Evolutionary conservation across 1,140 invertebrate genomes (phyloP).

Genomic region (Ceratina japonica): DNA sequence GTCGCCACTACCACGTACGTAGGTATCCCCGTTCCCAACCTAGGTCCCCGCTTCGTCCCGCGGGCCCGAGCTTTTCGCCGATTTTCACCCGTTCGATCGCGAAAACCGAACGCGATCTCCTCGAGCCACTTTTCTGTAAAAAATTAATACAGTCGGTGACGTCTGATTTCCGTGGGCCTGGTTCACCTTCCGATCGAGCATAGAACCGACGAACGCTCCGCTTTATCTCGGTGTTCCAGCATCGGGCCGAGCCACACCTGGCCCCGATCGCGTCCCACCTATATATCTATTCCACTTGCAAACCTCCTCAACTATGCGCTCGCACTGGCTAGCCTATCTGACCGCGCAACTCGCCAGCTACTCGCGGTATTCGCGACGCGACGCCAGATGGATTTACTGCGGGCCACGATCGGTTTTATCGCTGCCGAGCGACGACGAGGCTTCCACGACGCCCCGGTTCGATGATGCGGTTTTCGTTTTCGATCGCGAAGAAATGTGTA

Average conservation of each 20-base stretch:
- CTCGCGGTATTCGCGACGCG: constrained; percentile 38
- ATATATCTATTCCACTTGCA: constrained; percentile 70
- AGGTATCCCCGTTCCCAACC: not conserved
- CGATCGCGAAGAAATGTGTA: no score
- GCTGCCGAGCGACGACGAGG: not conserved
- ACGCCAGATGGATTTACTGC: constrained; percentile 42
- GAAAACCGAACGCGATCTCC: not conserved
- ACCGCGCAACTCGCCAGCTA: constrained; percentile 30
- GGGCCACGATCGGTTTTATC: constrained; percentile 33
- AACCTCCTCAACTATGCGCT: constrained; percentile 45
- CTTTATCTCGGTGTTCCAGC: constrained; percentile 34
- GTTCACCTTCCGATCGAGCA: not conserved
- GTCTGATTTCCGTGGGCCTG: not conserved
- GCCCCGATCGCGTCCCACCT: constrained; percentile 73
- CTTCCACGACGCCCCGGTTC: not conserved
- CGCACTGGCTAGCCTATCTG: constrained; percentile 32
- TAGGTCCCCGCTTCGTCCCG: not conserved
- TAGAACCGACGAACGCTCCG: constrained; percentile 32
- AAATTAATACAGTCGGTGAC: not conserved
- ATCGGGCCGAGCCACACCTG: constrained; percentile 74
- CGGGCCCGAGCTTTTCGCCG: no score
- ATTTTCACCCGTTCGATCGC: not conserved
- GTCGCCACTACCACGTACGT: constrained; percentile 45
- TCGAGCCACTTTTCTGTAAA: not conserved
- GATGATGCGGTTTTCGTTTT: no score